These are phyloP conservation scores for Acanthosoma haemorrhoidale DNA, from an alignment of 2,888 invertebrate genomes.

Conservation along the genomic window DNA sequence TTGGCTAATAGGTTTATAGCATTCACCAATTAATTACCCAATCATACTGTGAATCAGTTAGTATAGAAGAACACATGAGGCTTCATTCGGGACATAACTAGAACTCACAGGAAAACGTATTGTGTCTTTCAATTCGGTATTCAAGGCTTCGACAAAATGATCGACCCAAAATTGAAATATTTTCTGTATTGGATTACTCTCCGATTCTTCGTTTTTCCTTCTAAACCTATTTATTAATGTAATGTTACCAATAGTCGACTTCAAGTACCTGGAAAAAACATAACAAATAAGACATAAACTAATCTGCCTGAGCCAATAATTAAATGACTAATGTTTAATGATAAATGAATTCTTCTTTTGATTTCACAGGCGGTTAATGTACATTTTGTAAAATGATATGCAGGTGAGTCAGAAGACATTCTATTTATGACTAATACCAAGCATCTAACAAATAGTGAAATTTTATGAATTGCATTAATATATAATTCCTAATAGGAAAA, in stretches of 20 bases:
- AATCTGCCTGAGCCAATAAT: too few species aligned
- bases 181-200: conserved; percentile 72
- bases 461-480: too few species aligned
- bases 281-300: too few species aligned
- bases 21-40: conserved; percentile 5
- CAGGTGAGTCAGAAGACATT: too few species aligned
- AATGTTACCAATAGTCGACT: conserved; percentile 95
- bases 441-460: too few species aligned
- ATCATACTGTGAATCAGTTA: neutral
- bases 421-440: too few species aligned
- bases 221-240: conserved; percentile 87
- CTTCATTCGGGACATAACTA: neutral
- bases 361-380: too few species aligned
- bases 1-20: too few species aligned
- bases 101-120: conserved; percentile 79
- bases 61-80: neutral
- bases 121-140: conserved; percentile 68
- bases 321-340: too few species aligned
- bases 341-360: too few species aligned
- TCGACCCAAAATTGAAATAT: conserved; percentile 98
- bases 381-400: too few species aligned
- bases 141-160: conserved; percentile 92
- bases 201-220: conserved; percentile 67
- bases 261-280: conserved; percentile 64
- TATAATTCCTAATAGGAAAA: too few species aligned